phyloP scores from a whole-genome alignment of 2,113 vertebrate species.

The Pluvialis apricaria region DNA sequence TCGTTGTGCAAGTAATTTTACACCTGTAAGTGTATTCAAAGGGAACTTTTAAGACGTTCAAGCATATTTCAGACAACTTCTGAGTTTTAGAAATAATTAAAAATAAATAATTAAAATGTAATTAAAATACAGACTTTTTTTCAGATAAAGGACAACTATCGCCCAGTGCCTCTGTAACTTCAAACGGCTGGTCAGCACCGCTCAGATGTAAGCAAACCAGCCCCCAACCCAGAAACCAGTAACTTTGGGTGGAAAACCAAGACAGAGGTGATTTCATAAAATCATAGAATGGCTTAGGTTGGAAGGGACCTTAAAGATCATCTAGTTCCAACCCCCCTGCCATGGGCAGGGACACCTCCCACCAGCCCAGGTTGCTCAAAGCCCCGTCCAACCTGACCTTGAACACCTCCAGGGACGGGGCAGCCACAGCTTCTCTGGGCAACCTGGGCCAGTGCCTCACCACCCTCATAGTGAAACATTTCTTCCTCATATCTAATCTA shows the following conservation, averaged over 20 bases:
- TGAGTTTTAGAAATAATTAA: neutral
- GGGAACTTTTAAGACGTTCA: neutral
- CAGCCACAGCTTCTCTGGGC: no score
- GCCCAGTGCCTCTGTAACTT: neutral
- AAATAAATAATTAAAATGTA: neutral
- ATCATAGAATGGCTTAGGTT: neutral
- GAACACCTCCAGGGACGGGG: no score
- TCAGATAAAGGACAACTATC: neutral
- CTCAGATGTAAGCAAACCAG: neutral
- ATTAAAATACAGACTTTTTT: neutral
- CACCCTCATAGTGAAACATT: no score
- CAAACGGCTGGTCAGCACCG: accelerated
- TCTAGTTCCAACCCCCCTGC: no score
- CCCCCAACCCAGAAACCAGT: neutral
- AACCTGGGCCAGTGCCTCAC: no score
- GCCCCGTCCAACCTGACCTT: no score
- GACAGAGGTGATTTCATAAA: neutral
- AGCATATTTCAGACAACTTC: neutral
- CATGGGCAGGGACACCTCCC: no score
- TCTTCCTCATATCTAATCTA: no score
- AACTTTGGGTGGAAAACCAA: neutral
- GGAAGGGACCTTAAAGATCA: no score
- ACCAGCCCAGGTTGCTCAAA: no score
- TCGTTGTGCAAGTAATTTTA: neutral
- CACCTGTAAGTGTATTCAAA: neutral